Percentiles rank a stretch among this genome's conserved stretches.
Conservation (phyloP, 2,113 vertebrate species). For the Bambusicola thoracicus region DNA sequence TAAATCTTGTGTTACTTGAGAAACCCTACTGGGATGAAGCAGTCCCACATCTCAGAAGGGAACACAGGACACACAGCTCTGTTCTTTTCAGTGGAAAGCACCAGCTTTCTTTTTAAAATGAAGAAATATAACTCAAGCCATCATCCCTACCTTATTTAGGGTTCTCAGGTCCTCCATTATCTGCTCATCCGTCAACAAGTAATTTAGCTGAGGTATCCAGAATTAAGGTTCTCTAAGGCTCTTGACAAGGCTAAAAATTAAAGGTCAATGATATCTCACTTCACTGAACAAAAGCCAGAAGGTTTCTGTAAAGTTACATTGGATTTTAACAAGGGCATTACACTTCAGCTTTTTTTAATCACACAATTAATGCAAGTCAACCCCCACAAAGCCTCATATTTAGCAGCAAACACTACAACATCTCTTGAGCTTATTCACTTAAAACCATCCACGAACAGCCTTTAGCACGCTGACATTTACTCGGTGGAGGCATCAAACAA, state of each 20-base stretch:
- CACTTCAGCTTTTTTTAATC: background rate
- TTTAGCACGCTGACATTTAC: background rate
- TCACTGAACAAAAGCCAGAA: background rate
- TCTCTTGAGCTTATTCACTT: background rate
- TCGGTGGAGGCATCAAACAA: background rate
- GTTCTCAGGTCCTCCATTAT: constrained; percentile 98
- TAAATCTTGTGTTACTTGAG: background rate
- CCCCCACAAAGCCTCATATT: background rate
- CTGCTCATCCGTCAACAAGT: constrained; percentile 95
- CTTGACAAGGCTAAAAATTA: constrained; percentile 6
- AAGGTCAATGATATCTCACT: background rate
- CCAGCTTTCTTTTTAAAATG: background rate
- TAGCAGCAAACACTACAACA: background rate
- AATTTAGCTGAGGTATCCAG: constrained; percentile 93
- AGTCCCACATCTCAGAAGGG: background rate
- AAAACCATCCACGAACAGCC: background rate
- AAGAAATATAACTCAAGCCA: background rate
- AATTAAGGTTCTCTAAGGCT: constrained; percentile 81
- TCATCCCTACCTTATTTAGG: constrained; percentile 89
- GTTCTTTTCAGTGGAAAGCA: background rate
- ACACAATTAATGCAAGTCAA: background rate
- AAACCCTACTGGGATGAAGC: background rate
- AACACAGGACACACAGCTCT: background rate
- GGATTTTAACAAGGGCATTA: background rate
- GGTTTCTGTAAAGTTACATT: background rate